A percentile compares a stretch with the other conserved stretches of the same genome.
These are phyloP conservation scores for Drosophila takahashii DNA, from an alignment of 1,140 invertebrate genomes.

Conservation along the genomic window DNA sequence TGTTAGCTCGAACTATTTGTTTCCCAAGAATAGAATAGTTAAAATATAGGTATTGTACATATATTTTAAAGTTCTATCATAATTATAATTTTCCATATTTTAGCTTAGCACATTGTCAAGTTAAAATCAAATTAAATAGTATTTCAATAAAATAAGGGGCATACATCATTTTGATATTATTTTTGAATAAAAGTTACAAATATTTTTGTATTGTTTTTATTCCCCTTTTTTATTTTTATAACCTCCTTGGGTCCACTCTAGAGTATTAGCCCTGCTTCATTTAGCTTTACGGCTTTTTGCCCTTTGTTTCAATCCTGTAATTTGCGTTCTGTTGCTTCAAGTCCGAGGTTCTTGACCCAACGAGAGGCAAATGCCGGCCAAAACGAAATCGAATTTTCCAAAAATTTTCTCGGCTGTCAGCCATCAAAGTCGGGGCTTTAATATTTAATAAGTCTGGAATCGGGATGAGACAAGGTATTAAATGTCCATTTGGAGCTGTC, in stretches of 20 bases:
- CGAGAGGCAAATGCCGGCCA: slow-evolving; percentile 17
- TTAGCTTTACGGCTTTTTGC: slow-evolving; percentile 35
- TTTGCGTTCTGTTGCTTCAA: slow-evolving; percentile 46
- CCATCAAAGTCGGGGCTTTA: slow-evolving; percentile 34
- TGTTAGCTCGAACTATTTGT: no score
- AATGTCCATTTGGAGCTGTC: slow-evolving; percentile 31
- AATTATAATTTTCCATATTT: no score
- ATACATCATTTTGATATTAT: no score
- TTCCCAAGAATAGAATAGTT: no score
- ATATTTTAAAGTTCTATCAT: no score
- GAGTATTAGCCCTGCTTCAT: background rate
- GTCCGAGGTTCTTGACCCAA: slow-evolving; percentile 64
- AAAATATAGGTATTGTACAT: no score
- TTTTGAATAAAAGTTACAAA: no score
- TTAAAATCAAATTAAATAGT: no score
- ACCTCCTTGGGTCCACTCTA: slow-evolving; percentile 11
- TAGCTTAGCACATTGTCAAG: no score
- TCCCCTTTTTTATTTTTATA: no score
- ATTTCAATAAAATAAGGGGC: no score
- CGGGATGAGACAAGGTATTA: slow-evolving; percentile 17
- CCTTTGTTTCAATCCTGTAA: slow-evolving; percentile 42
- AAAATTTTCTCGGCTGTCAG: slow-evolving; percentile 36
- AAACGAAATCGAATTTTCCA: slow-evolving; percentile 19
- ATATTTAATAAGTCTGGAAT: slow-evolving; percentile 31
- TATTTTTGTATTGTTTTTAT: no score